Base-by-base conservation (phyloP, 2,113 vertebrate genomes). In the Gnathochromis pfefferi region DNA sequence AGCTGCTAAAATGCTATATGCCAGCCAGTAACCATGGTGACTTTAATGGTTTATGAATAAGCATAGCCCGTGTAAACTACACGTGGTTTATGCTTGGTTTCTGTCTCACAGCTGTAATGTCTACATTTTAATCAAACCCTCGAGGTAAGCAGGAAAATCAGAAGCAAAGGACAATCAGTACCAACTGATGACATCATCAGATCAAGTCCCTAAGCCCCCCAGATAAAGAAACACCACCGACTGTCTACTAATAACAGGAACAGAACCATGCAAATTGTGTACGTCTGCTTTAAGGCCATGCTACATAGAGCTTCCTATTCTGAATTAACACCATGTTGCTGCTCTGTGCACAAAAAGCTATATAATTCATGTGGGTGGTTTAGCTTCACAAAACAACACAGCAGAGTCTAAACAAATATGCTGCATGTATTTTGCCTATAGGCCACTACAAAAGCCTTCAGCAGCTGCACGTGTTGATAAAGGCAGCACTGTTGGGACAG, bases 401-500 rank as follows among this genome's bases (percentile, higher is more conserved):
- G 26, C 83, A 85, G 28, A 65, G 87, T 58, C 60, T 63, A 19
- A 83, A 86, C 81, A 86, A 93, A 90, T 28, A 80, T 12, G 11
- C 40, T 19, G 1, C 3, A 33, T 81, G 58, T 55, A 68, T 89
- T 89, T 82, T 85, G 90, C 81, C 87, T 82, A 45, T 84, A 45
- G 87, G n/a, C 49, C 19, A 49, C 49, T 90, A 31, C 28, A 84
- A 86, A 81, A 79, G 47, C 63, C 26, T 33, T 23, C 33, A 86
- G 49, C 53, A 70, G 54, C 79, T 87, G 54, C 65, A 78, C 40
- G 82, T 58, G 58, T 58, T 58, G 49, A 88, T 85, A 84, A 89
- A 81, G n/a, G 49, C 31, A 87, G 85, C 85, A 83, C 80, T 86
- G 88, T 75, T 4, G 16, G 86, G 51, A 40, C 81, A 91, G 90